phyloP scores from a whole-genome alignment of 2,113 vertebrate genomes.

The Larimichthys crocea region DNA sequence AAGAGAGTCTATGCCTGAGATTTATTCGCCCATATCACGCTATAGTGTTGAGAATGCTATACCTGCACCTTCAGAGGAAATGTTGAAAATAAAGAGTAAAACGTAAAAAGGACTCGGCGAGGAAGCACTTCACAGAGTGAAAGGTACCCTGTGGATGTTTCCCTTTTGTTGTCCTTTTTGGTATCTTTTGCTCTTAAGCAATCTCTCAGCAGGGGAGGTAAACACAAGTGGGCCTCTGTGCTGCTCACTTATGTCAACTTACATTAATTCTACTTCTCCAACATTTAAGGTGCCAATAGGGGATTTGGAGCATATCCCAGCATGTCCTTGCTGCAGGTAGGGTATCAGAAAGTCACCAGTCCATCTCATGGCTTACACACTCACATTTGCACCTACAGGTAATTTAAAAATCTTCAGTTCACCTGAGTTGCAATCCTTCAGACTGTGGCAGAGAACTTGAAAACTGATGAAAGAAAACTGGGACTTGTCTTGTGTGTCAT shows the following conservation, averaged over 20 bases:
- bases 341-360: slow-evolving; percentile 1
- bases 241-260: slow-evolving; percentile 4
- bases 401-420: background rate
- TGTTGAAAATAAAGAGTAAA: slow-evolving; percentile 7
- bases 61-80: background rate
- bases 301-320: slow-evolving; percentile 2
- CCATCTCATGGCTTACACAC: background rate
- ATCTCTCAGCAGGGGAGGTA: slow-evolving; percentile 7
- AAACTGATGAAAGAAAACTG: background rate
- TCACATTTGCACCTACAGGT: background rate
- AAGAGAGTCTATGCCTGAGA: background rate
- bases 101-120: background rate
- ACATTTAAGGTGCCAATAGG: background rate
- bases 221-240: slow-evolving; percentile 11
- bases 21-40: slow-evolving; percentile 1
- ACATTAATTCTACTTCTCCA: slow-evolving; percentile 17
- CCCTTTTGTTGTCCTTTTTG: background rate
- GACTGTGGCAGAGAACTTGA: background rate
- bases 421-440: background rate
- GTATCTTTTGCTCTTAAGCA: background rate
- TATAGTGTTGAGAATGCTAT: background rate
- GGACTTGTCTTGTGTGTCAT: slow-evolving; percentile 1
- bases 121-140: background rate
- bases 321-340: background rate
- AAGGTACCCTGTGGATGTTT: background rate